Evolutionary conservation across 2,797 vertebrate genomes (phyloP).

Genomic region (Clarias laeviceps): DNA sequence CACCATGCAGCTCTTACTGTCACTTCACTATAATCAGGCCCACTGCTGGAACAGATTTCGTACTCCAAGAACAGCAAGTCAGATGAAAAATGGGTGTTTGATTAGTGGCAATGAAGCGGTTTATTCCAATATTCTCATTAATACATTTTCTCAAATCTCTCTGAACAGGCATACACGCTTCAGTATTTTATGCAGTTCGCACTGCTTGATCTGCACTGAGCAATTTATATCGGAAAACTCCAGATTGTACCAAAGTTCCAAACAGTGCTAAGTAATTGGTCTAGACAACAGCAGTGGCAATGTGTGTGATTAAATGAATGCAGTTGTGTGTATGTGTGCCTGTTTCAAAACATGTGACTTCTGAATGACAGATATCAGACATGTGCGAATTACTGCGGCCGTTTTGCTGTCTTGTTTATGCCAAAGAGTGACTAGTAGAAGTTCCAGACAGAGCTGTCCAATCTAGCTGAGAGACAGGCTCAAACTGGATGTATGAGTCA

Average conservation of each 20-base stretch:
- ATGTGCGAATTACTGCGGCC: neutral
- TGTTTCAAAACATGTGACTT: neutral
- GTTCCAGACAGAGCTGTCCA: constrained; percentile 20
- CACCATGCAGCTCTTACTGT: neutral
- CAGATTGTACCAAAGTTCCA: constrained; percentile 62
- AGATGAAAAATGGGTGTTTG: constrained; percentile 1
- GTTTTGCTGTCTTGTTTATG: constrained; percentile 22
- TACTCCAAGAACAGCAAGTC: neutral
- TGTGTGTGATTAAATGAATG: neutral
- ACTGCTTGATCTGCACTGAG: constrained; percentile 51
- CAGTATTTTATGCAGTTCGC: constrained; percentile 10
- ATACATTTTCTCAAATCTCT: constrained; percentile 28
- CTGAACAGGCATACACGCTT: constrained; percentile 31
- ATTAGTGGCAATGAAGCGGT: constrained; percentile 3
- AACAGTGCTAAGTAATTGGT: constrained; percentile 69
- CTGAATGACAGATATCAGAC: constrained; percentile 18
- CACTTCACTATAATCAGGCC: neutral
- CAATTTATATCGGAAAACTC: constrained; percentile 42
- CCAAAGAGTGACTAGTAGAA: neutral
- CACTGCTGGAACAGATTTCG: constrained; percentile 9
- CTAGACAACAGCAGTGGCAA: constrained; percentile 1
- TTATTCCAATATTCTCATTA: constrained; percentile 31
- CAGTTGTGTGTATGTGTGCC: neutral
- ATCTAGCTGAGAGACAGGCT: constrained; percentile 4
- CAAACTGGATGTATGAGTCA: constrained; percentile 10